Base-by-base conservation (phyloP, 1,140 invertebrate species). In the Atta texana region DNA sequence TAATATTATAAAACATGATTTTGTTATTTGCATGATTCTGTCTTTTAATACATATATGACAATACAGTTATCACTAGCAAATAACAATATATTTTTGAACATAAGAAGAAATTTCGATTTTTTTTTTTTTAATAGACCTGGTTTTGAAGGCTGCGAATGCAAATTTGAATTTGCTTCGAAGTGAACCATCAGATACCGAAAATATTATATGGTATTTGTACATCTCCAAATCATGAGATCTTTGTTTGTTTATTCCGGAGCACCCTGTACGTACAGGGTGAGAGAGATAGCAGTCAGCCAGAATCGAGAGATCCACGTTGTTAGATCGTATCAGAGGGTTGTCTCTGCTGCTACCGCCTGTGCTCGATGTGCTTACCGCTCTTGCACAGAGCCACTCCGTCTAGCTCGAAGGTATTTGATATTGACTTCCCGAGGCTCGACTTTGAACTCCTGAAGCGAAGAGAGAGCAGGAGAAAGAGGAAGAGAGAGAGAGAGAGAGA, bases 361-460 rank as follows among this genome's bases (percentile, higher is more conserved):
- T 86, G 80, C 89, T 85, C 82, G 72, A 82, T 71, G 89, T 90
- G 89, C 88, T 85, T 89, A 90, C 85, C 84, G 88, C 69, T 82
- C 80, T 87, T 92, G 92, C 93, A 90, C 85, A 91, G 66, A 69
- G 87, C 89, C 81, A 86, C 87, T 92, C 92, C 92, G 94, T 94
- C 93, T 94, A 94, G 94, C 94, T 95, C 87, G 87, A 92, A 95
- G 94, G 94, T 95, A 95, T 95, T 95, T 95, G 94, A 94, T 95
- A 95, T 95, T 94, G 94, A 95, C 94, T 94, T 95, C 92, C 93
- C 92, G 91, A 93, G 93, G 92, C 93, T 90, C 92, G 90, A 94
- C 94, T 95, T 95, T 95, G 94, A 95, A 94, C 94, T 95, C 93
- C 91, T 74, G 57, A 69, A 76, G 53, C 66, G n/a, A 51, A 31